Evolutionary conservation across 2,797 vertebrate species (phyloP).

Genomic region (Pteronotus mesoamericanus): DNA sequence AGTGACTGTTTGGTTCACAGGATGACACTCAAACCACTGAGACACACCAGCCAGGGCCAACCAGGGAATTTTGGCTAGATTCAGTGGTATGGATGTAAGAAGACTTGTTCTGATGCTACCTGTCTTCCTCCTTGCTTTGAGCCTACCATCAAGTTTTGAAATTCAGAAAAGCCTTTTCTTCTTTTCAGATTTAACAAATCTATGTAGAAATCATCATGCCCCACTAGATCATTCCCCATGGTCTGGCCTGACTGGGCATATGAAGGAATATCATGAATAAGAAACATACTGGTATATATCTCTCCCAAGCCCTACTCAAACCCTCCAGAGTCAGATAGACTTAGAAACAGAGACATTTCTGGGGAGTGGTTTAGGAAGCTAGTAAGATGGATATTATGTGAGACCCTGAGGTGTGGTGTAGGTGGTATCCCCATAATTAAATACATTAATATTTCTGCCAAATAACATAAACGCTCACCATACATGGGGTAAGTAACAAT

Average conservation of each 20-base stretch:
- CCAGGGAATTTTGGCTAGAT: neutral
- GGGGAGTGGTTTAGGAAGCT: neutral
- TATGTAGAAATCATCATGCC: neutral
- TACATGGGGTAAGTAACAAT: neutral
- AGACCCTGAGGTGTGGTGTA: neutral
- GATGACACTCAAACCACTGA: too few relatives aligned
- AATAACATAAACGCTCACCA: neutral
- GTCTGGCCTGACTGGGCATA: neutral
- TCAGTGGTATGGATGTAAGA: neutral
- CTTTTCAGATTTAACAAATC: neutral
- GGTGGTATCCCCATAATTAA: neutral
- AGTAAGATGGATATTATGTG: neutral
- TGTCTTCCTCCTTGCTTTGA: neutral
- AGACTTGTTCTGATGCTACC: neutral
- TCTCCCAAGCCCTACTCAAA: neutral
- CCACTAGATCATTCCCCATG: neutral
- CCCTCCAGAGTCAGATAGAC: neutral
- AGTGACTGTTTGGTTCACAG: too few relatives aligned
- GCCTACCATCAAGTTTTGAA: neutral
- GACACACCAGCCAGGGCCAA: too few relatives aligned
- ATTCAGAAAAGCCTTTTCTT: neutral
- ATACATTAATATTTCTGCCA: neutral
- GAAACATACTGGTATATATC: neutral
- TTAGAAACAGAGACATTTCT: neutral
- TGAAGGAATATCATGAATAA: neutral